phyloP scores from a whole-genome alignment of 37 sponge, comb jelly and placozoan genomes.

The Sycon ciliatum region DNA sequence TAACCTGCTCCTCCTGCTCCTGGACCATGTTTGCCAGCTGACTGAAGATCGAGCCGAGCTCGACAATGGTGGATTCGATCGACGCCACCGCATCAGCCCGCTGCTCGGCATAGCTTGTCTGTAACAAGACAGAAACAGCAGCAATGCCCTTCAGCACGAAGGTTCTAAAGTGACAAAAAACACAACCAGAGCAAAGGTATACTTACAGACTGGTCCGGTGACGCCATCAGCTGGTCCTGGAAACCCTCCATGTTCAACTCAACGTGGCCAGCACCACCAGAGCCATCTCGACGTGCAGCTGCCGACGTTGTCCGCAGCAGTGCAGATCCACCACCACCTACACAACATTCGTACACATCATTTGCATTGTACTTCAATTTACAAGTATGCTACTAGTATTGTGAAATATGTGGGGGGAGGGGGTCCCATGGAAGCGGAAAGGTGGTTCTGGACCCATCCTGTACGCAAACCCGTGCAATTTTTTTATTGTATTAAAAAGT shows the following conservation, averaged over 20 bases:
- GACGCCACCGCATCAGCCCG: slow-evolving; percentile 88
- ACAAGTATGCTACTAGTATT: not conserved
- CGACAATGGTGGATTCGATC: slow-evolving; percentile 91
- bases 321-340: slow-evolving; percentile 55
- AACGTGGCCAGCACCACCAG: slow-evolving; percentile 19
- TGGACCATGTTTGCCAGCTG: slow-evolving; percentile 95
- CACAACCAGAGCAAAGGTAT: not conserved
- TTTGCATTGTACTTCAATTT: not conserved
- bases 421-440: not conserved
- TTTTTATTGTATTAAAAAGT: not conserved
- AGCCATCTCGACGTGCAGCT: too few relatives aligned
- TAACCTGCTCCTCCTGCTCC: slow-evolving; percentile 88
- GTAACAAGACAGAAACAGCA: too few relatives aligned
- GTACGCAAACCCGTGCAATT: too few relatives aligned
- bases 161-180: not conserved
- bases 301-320: slow-evolving; percentile 43
- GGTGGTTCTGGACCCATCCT: too few relatives aligned
- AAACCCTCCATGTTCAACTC: slow-evolving; percentile 62
- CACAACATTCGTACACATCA: not conserved
- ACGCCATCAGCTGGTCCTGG: slow-evolving; percentile 31
- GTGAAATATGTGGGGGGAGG: slow-evolving; percentile 9
- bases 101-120: slow-evolving; percentile 84
- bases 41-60: slow-evolving; percentile 81
- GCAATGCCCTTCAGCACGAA: slow-evolving; percentile 42
- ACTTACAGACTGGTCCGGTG: slow-evolving; percentile 61